phyloP scores from a whole-genome alignment of 2,797 vertebrate genomes.

The Paedocypris micromegethes region DNA sequence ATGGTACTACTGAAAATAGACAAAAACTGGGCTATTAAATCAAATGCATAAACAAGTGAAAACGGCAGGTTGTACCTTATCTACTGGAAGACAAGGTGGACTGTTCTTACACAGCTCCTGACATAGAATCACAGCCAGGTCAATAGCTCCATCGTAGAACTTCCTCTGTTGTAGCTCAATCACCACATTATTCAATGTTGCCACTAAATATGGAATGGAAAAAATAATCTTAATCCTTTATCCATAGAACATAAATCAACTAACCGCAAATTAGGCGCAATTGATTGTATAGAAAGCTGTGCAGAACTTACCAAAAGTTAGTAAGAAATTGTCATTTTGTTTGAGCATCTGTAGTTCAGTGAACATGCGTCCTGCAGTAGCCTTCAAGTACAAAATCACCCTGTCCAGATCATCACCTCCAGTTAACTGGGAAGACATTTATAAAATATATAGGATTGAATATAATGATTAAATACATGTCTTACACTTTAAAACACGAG shows the following conservation, averaged over 20 bases:
- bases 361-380: constrained; percentile 68
- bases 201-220: constrained; percentile 57
- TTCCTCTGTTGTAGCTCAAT: constrained; percentile 78
- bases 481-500: not conserved
- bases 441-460: not conserved
- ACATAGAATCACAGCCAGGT: constrained; percentile 72
- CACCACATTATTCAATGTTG: constrained; percentile 73
- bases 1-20: too few species aligned
- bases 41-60: not conserved
- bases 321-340: constrained; percentile 60
- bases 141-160: constrained; percentile 72
- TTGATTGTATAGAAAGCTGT: too few species aligned
- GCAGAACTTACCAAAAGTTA: constrained; percentile 12
- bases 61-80: constrained; percentile 64
- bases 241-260: too few species aligned
- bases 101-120: constrained; percentile 60
- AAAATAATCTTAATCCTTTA: not conserved
- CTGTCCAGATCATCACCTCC: constrained; percentile 54
- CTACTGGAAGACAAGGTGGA: constrained; percentile 62
- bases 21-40: too few species aligned
- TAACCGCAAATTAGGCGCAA: too few species aligned
- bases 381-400: constrained; percentile 66
- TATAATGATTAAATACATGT: not conserved
- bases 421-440: constrained; percentile 55
- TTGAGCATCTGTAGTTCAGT: constrained; percentile 64